Base-by-base conservation (phyloP, 1,140 invertebrate genomes). In the Platyura marginata region DNA sequence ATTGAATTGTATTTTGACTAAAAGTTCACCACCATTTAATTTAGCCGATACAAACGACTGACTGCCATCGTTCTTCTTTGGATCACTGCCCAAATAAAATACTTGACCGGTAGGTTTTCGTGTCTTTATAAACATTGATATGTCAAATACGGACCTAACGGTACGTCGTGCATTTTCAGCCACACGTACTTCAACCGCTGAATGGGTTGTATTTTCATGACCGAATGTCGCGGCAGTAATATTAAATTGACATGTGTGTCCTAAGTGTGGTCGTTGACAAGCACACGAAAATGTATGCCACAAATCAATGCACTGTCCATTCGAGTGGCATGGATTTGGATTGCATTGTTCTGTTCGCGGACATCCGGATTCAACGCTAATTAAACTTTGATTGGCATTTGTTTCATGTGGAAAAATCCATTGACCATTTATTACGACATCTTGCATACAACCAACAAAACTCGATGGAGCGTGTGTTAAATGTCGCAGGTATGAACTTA, bases 41-140 rank as follows among this genome's bases (percentile, higher is more conserved):
- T 83, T 76, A 1, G 81, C 83, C 13, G 77, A 73, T 40, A 91
- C 79, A 51, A 77, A 77, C 0, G 80, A 44, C 58, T 63, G 54
- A 40, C 46, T 46, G n/a, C 51, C 56, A 3, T 51, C 43, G 3
- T 52, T 47, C 40, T 59, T 59, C 25, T 49, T 51, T 1, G 74
- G 67, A 50, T 73, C 69, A 10, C 80, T 79, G 13, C 90, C 90
- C 20, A 95, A 59, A 61, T 91, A 91, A 58, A 94, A 89, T 38
- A 95, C 81, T 47, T 87, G 76, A 2, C 90, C 89, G 3, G 72
- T 68, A 3, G 74, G 66, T 57, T 92, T 76, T 34, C 88, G 67
- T 0, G 91, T 95, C 22, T 85, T 68, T 36, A 94, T 76, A 57
- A 95, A 90, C 78, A 96, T 89, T 2, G 87, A 91, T 33, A 95